Base-by-base conservation (phyloP, 2,113 vertebrate genomes). In the Nothobranchius kuhntae region DNA sequence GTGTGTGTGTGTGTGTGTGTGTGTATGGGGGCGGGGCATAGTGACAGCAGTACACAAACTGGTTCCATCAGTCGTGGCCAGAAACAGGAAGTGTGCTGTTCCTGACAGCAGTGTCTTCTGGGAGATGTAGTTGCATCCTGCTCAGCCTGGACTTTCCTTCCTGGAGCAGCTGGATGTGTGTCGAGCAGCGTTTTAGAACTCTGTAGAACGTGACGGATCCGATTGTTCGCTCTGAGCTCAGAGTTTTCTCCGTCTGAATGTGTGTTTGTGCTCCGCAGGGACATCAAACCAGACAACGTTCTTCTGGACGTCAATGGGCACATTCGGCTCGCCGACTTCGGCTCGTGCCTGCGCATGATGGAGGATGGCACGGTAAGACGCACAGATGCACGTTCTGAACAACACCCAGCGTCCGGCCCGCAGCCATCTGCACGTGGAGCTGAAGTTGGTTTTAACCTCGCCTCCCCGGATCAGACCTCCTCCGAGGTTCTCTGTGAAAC, bases 271-370 rank as follows among this genome's bases (percentile, higher is more conserved):
- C 46, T 62, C 52, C 53, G 2, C 92, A 99, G 98, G 75, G 98
- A 99, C 80, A 98, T 99, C 69, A 99, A 99, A 65, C 98, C 98
- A 1, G 97, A 99, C 89, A 99, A 99, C 4, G 94, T 99, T 57
- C 92, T 99, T 71, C 85, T 99, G 87, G 98, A 99, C 4, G 90
- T 95, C 82, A 99, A 99, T 0, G 97, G 98, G 9, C 98, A 99
- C 72, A 98, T 99, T 77, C 95, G 97, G 30, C 92, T 99, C 36
- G 98, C 98, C 1, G 98, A 99, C 89, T 99, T 99, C 10, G 98
- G 98, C 3, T 99, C 98, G 7, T 99, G 98, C 80, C 87, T 99
- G 74, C 96, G 95, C 70, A 98, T 99, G 95, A 95, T 95, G 83
- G 94, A 96, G 42, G 98, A 99, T 64, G 96, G 98, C 77, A 99